Base-by-base conservation (phyloP, 2,113 vertebrate species). In the Ameiurus melas region DNA sequence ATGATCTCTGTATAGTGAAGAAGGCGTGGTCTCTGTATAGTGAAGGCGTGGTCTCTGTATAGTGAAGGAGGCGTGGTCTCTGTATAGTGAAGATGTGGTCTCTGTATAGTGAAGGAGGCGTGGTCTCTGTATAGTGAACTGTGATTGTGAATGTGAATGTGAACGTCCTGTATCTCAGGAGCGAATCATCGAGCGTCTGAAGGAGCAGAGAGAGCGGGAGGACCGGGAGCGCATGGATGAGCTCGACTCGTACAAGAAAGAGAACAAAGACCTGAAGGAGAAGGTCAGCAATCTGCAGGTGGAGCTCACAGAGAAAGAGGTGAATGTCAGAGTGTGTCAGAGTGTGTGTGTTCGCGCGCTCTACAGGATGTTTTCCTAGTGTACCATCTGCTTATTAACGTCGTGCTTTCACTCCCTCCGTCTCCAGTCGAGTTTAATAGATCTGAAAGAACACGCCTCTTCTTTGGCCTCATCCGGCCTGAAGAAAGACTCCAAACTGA, bases 201-300 rank as follows among this genome's bases (percentile, higher is more conserved):
- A 99, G 95, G 98, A 99, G 92, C 98, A 99, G 93, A 96, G 98
- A 62, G 98, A 99, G 86, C 95, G 98, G 89, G 98, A 99, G 94
- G 98, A 99, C 92, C 95, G 98, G 91, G 98, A 99, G 93, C 96
- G 98, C 90, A 93, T 98, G 92, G 98, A 99, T 91, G 98, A 99
- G 94, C 96, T 97, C 62, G 98, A 99, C 75, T 97, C 96, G 2
- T 99, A 97, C 87, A 99, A 98, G 92, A 99, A 99, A 93, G 98
- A 99, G 93, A 99, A 99, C 94, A 99, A 99, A 94, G 98, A 99
- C 80, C 94, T 99, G 66, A 99, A 99, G 93, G 98, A 99, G 91
- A 99, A 97, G 92, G 97, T 99, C 90, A 99, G 98, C 95, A 95
- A 94, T 93, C 96, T 99, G 91, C 98, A 99, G 94, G 95, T 98